Evolutionary conservation across 2,797 vertebrate species (phyloP).

Genomic region (Smutsia gigantea): DNA sequence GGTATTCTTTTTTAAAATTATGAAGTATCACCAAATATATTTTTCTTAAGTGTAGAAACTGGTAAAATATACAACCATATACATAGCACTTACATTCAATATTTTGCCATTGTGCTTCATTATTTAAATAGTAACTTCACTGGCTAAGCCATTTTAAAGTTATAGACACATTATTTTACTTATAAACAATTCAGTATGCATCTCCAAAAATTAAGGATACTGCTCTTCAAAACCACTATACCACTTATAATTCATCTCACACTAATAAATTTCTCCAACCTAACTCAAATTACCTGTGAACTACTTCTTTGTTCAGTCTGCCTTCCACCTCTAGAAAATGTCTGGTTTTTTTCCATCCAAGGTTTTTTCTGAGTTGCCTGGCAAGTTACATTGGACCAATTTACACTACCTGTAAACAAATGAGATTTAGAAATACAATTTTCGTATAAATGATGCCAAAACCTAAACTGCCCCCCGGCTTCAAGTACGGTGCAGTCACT

Average conservation of each 20-base stretch:
- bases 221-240: not conserved
- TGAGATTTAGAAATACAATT: constrained; percentile 44
- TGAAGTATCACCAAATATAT: not conserved
- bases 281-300: constrained; percentile 88
- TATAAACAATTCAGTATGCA: constrained; percentile 17
- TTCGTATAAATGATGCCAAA: constrained; percentile 23
- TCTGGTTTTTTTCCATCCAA: constrained; percentile 92
- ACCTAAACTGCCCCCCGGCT: not conserved
- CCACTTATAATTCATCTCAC: not conserved
- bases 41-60: not conserved
- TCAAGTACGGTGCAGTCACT: constrained; percentile 16
- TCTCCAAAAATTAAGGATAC: constrained; percentile 3
- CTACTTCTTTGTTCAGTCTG: constrained; percentile 91
- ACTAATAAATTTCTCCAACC: constrained; percentile 35
- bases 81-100: not conserved
- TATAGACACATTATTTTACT: not conserved
- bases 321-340: constrained; percentile 92
- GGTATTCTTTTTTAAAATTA: not conserved
- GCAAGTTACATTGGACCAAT: constrained; percentile 93
- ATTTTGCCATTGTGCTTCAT: not conserved
- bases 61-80: not conserved
- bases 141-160: constrained; percentile 21
- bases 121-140: not conserved
- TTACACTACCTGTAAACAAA: constrained; percentile 86
- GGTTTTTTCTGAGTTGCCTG: constrained; percentile 93